These are phyloP conservation scores for Oeneis ivallda DNA, from an alignment of 2,888 invertebrate genomes.

Conservation along the genomic window DNA sequence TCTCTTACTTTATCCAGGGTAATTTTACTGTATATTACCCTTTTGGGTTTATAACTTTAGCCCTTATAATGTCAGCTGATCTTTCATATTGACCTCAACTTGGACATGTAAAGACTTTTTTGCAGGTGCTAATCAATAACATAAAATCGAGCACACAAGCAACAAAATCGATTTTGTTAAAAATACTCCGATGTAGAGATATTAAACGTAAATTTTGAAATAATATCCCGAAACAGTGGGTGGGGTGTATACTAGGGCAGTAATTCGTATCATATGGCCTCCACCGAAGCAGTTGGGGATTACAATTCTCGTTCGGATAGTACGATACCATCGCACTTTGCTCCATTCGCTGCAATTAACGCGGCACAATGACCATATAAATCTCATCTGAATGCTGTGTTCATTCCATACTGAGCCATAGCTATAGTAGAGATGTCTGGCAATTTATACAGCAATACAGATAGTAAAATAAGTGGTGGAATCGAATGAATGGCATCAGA, in stretches of 20 bases:
- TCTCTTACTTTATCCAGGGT: background rate
- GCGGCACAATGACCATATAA: constrained; percentile 78
- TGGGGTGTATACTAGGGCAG: constrained; percentile 24
- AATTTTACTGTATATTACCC: background rate
- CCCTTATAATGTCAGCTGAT: too few species aligned
- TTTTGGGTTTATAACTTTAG: background rate
- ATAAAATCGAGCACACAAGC: background rate
- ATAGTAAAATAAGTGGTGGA: constrained; percentile 26
- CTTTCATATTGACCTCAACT: too few species aligned
- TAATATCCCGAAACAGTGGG: constrained; percentile 14
- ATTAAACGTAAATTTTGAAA: constrained; percentile 9
- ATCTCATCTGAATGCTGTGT: constrained; percentile 70
- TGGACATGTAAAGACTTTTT: background rate
- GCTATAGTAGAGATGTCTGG: constrained; percentile 35
- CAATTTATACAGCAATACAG: constrained; percentile 29
- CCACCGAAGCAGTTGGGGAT: constrained; percentile 53
- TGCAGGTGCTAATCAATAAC: background rate
- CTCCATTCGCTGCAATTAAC: constrained; percentile 77
- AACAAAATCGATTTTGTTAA: background rate
- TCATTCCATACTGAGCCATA: constrained; percentile 61
- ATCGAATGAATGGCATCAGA: constrained; percentile 21
- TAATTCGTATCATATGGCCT: constrained; percentile 39
- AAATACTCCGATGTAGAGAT: background rate
- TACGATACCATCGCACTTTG: constrained; percentile 73
- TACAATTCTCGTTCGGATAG: constrained; percentile 68